phyloP scores from a whole-genome alignment of 2,113 vertebrate species.

The Larimichthys crocea region DNA sequence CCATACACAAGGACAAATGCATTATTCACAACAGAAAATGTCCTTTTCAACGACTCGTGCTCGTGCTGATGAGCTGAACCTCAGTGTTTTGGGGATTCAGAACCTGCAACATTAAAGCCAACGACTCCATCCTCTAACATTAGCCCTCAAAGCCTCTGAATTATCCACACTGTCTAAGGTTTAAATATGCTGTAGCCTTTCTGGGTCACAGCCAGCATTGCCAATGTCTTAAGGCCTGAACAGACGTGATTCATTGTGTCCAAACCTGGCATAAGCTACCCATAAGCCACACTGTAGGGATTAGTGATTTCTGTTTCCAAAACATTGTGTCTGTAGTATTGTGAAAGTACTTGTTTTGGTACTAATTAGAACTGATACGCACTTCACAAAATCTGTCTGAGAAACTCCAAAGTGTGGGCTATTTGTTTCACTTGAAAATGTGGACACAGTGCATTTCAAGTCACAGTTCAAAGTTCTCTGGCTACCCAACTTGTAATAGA shows the following conservation, averaged over 20 bases:
- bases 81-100: background rate
- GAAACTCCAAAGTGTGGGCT: background rate
- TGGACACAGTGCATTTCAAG: background rate
- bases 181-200: background rate
- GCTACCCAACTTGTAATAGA: background rate
- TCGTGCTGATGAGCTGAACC: background rate
- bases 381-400: background rate
- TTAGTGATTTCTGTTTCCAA: conserved; percentile 19
- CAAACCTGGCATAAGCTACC: conserved; percentile 2
- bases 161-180: background rate
- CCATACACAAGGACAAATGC: background rate
- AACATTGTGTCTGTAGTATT: background rate
- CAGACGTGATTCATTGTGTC: background rate
- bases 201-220: conserved; percentile 3
- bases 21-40: conserved; percentile 23
- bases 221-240: background rate
- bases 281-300: background rate
- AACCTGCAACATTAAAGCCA: background rate
- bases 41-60: background rate
- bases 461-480: background rate
- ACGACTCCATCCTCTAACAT: background rate
- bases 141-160: background rate
- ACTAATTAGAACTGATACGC: background rate
- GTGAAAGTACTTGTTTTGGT: background rate
- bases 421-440: background rate